A percentile compares a stretch with the other conserved stretches of the same genome.
Evolutionary conservation across 2,113 vertebrate species (phyloP).

Genomic region (Vulpes lagopus): DNA sequence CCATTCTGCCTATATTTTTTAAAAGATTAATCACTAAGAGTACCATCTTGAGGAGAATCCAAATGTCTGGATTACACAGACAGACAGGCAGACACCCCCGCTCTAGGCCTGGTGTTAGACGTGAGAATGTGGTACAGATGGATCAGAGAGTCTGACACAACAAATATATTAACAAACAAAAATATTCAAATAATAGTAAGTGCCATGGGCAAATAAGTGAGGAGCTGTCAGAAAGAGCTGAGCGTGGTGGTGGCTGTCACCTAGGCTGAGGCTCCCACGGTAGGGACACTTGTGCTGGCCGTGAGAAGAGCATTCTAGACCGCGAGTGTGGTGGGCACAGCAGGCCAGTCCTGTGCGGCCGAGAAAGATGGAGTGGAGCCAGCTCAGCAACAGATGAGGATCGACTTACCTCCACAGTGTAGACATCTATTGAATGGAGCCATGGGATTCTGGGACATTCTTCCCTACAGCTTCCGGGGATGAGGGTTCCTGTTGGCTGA

Average conservation of each 20-base stretch:
- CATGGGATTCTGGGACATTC: accelerated
- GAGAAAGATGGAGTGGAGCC: accelerated
- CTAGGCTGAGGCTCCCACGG: neutral
- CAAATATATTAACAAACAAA: neutral
- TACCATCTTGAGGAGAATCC: neutral
- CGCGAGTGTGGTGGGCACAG: neutral
- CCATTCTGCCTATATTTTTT: neutral
- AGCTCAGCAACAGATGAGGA: accelerated
- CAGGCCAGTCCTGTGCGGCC: neutral
- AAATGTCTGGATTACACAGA: neutral
- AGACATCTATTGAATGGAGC: neutral
- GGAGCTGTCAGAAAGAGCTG: accelerated
- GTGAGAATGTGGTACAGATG: accelerated
- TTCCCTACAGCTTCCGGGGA: neutral
- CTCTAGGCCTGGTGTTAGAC: neutral
- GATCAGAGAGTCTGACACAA: neutral
- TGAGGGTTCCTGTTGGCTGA: neutral
- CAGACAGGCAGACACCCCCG: neutral
- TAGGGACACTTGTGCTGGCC: neutral
- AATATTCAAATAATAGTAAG: neutral
- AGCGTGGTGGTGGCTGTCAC: accelerated
- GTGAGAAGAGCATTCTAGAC: neutral
- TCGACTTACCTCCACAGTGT: neutral
- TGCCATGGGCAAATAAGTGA: neutral
- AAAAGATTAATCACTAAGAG: neutral